Evolutionary conservation across 1,140 invertebrate genomes (phyloP), one percentile per base, ranked within the genome.

Genomic region (Whitmania pigra): DNA sequence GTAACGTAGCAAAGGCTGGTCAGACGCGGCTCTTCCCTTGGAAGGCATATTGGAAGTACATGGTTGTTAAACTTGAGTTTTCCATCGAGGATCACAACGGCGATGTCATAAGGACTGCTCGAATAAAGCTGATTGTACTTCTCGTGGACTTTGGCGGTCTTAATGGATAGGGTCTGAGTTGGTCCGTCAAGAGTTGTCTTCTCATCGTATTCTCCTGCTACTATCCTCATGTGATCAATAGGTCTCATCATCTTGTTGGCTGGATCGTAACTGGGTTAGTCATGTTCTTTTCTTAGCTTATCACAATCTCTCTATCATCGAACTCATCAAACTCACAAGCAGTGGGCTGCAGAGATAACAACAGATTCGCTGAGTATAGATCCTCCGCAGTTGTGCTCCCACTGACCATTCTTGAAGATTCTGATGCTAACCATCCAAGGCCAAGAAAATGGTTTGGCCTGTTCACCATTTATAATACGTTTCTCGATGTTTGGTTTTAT

Each of bases 31-130:
- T 90, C 91, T 80, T 92, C 91, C 72, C 91, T 89, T 0, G 93
- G 93, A 63, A 96, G 82, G 81, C 93, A 96, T 76, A 95, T 94
- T 53, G 92, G 92, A 40, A 89, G 88, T 77, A 96, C 94, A 80
- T 94, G 92, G 2, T 91, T 91, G 86, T 92, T 89, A 75, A 92
- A 93, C 88, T 78, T 91, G 27, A 94, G 91, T 17, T 91, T 89
- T 74, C 90, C 85, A 78, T 94, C 91, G 75, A 95, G 81, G 67
- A 89, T 87, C 73, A 95, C 83, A 7, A 96, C 92, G 27, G 93
- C 93, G 1, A 96, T 91, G 79, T 96, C 93, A 71, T 75, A 70
- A 27, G 57, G 57, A n/a, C 15, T 63, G 22, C 22, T 25, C 9
- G 57, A 22, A 63, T 22, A 63, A 31, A 25, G 11, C 11, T 22